Evolutionary conservation across 2,113 vertebrate species (phyloP).

Genomic region (Brachyistius frenatus): DNA sequence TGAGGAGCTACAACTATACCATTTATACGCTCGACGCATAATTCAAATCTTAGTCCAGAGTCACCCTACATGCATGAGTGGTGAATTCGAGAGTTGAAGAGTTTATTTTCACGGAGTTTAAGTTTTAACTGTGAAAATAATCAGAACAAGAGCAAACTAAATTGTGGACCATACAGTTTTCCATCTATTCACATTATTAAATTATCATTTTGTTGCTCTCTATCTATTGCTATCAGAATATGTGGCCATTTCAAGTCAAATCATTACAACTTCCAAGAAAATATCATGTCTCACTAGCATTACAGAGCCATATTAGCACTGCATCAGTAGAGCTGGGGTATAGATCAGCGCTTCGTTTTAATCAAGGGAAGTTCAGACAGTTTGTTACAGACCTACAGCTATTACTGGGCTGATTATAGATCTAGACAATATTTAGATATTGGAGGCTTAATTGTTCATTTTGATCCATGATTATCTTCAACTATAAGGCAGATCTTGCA

Average conservation of each 20-base stretch:
- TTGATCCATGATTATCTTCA: background rate
- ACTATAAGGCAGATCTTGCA: conserved; percentile 13
- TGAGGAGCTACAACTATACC: conserved; percentile 17
- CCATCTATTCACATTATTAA: background rate
- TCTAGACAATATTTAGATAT: conserved; percentile 6
- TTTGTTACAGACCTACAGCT: conserved; percentile 4
- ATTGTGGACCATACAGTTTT: background rate
- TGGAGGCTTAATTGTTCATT: conserved; percentile 4
- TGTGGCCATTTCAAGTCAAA: conserved; percentile 6
- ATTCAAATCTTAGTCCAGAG: conserved; percentile 15
- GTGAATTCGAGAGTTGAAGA: background rate
- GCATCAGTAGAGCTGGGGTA: conserved; percentile 1
- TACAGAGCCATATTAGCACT: background rate
- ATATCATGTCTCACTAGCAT: background rate
- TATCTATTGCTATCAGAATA: background rate
- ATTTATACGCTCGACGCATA: background rate
- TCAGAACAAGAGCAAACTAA: background rate
- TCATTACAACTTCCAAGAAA: background rate
- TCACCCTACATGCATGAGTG: background rate
- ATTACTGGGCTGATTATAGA: background rate
- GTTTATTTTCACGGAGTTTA: background rate
- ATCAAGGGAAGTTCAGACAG: background rate
- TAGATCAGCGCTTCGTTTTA: background rate
- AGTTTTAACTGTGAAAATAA: background rate
- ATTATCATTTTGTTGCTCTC: background rate